Evolutionary conservation across 2,113 vertebrate species (phyloP), one percentile per base, ranked within the genome.

Genomic region (Antidorcas marsupialis): DNA sequence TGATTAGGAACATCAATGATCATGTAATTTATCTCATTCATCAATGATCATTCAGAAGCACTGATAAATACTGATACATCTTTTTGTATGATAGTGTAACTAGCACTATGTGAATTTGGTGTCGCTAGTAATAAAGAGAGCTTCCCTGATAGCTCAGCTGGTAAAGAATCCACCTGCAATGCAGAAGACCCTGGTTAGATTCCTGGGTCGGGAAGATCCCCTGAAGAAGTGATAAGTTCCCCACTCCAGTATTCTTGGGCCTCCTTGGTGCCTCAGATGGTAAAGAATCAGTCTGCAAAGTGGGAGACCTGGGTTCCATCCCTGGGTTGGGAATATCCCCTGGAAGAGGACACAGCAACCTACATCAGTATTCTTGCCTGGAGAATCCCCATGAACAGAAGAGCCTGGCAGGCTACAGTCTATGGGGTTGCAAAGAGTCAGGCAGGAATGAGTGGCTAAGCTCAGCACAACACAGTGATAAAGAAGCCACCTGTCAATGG

Each of bases 171-270:
- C 19, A 23, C 67, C 19, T 13, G n/a, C 19, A 39, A 39, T 6
- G n/a, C n/a, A 71, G n/a, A 5, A 39, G 67, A 71, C n/a, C 19
- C 67, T 39, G n/a, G 67, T 71, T 71, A 23, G 19, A 39, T 23
- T 39, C 19, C 19, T 71, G 67, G n/a, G 67, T 71, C 0, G 0
- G 67, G 9, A 39, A 39, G 67, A 71, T 71, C 67, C n/a, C n/a
- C n/a, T 71, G n/a, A 13, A 71, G 67, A 71, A 39, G 10, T 71
- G 67, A 39, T 39, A 39, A 71, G 36, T 39, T 71, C 67, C n/a
- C 19, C 67, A 23, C n/a, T 71, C 67, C 19, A 23, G 10, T 39
- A 71, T 39, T 71, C n/a, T 71, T 71, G n/a, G 67, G 67, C 19
- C 1, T 71, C n/a, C n/a, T 23, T 71, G 19, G n/a, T 39, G n/a